Conservation (phyloP, 2,113 vertebrate genomes). For the Petroica traversi region DNA sequence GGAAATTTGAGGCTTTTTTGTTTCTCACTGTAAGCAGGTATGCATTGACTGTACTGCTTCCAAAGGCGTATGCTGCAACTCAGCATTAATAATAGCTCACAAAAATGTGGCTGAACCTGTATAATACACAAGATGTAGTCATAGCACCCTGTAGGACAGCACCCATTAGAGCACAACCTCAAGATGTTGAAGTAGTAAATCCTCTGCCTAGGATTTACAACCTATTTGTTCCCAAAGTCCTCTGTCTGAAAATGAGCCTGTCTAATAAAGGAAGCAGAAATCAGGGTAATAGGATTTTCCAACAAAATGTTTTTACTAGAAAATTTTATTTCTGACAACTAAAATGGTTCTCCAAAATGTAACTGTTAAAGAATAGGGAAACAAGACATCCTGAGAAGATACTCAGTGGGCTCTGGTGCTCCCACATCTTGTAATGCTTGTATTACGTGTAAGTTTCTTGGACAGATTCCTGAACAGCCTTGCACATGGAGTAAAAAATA, state of each 20-base stretch:
- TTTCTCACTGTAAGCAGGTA: slow-evolving; percentile 63
- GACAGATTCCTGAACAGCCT: not conserved
- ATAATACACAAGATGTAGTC: slow-evolving; percentile 15
- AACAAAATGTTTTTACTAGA: not conserved
- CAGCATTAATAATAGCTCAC: slow-evolving; percentile 48
- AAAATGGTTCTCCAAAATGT: not conserved
- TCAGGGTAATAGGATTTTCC: not conserved
- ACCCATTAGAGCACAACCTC: not conserved
- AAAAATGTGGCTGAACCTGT: slow-evolving; percentile 67
- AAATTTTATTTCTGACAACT: not conserved
- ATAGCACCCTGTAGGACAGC: not conserved
- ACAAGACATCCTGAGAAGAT: not conserved
- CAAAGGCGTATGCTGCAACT: slow-evolving; percentile 64
- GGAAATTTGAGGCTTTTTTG: slow-evolving; percentile 66
- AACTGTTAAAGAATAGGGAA: not conserved
- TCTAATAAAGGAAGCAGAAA: not conserved
- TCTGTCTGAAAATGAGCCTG: not conserved
- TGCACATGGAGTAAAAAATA: not conserved
- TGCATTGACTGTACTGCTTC: slow-evolving; percentile 39
- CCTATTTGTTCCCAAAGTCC: not conserved
- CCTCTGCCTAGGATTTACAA: not conserved
- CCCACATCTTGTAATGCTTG: not conserved
- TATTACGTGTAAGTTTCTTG: not conserved
- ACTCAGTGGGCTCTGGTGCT: not conserved
- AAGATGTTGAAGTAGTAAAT: not conserved